These are phyloP conservation scores for Phyllostomus discolor DNA, from an alignment of 2,113 vertebrate genomes.

Conservation along the genomic window DNA sequence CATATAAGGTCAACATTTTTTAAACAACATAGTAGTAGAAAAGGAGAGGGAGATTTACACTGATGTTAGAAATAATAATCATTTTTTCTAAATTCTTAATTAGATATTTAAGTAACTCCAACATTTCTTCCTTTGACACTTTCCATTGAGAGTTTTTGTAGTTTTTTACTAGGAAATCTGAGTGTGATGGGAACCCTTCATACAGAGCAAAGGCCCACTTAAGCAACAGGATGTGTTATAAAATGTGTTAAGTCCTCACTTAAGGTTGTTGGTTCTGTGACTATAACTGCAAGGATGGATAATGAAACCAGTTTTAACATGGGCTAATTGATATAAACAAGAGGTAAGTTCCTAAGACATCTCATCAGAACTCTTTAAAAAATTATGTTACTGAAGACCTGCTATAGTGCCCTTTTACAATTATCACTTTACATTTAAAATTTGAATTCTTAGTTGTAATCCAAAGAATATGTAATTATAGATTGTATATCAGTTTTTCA, in stretches of 20 bases:
- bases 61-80: not conserved
- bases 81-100: not conserved
- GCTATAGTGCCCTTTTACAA: not conserved
- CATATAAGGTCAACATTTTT: not conserved
- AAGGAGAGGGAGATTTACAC: not conserved
- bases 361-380: not conserved
- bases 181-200: not conserved
- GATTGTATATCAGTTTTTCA: not conserved
- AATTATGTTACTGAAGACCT: not conserved
- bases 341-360: not conserved
- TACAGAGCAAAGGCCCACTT: not conserved
- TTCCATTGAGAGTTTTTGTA: not conserved
- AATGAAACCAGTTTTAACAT: not conserved
- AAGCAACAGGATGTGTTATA: not conserved
- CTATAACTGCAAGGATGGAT: not conserved
- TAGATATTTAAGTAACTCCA: not conserved
- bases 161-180: not conserved
- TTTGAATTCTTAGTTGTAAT: not conserved
- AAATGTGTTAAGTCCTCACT: not conserved
- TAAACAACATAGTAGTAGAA: not conserved
- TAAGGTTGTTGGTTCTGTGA: not conserved
- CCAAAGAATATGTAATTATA: not conserved
- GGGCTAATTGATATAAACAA: not conserved
- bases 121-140: not conserved
- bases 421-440: not conserved